phyloP scores from a whole-genome alignment of 1,140 invertebrate species.

The Augochlora pura region DNA sequence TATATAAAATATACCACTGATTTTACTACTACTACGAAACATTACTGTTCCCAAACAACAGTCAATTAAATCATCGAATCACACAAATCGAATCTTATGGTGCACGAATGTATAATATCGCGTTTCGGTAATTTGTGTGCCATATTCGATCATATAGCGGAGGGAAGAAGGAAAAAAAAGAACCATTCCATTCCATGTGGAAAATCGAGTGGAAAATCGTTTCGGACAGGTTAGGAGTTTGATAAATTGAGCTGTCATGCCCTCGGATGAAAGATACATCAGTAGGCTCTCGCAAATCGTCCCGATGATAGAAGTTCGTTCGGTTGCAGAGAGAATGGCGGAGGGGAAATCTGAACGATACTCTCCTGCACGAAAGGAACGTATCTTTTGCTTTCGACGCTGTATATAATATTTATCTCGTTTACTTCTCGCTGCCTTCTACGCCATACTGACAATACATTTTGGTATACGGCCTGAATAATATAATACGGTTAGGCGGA shows the following conservation, averaged over 20 bases:
- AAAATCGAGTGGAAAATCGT: conserved; percentile 15
- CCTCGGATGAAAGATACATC: conserved; percentile 19
- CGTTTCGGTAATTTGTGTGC: too few species aligned
- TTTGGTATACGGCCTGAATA: background rate
- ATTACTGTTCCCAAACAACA: too few species aligned
- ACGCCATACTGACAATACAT: background rate
- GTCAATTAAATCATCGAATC: too few species aligned
- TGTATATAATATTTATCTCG: background rate
- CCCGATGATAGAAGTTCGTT: background rate
- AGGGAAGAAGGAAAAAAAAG: background rate
- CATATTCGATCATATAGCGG: too few species aligned
- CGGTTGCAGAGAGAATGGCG: background rate
- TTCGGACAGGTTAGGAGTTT: background rate
- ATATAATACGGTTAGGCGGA: background rate
- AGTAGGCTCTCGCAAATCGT: background rate
- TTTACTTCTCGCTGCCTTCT: too few species aligned
- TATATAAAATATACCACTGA: too few species aligned
- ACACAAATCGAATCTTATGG: too few species aligned
- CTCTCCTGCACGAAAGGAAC: background rate
- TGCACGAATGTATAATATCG: too few species aligned
- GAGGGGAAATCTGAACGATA: background rate
- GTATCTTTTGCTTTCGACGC: background rate
- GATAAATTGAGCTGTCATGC: conserved; percentile 1
- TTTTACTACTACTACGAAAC: too few species aligned
- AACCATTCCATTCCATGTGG: background rate